Evolutionary conservation across 2,797 vertebrate species (phyloP), one percentile per base, ranked within the genome.

Genomic region (Pygocentrus nattereri): DNA sequence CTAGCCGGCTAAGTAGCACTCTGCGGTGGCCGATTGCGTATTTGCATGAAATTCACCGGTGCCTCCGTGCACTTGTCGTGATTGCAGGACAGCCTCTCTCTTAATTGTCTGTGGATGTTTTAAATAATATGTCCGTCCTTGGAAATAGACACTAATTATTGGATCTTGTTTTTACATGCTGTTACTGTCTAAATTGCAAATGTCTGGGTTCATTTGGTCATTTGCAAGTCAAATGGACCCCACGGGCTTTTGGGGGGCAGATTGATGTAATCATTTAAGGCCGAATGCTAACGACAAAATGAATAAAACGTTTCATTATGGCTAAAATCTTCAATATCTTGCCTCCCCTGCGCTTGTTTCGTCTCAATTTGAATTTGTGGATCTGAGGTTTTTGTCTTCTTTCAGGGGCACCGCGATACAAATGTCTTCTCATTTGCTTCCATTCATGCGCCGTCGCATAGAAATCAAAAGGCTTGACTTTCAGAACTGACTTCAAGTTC

Each of bases 201-300:
- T 92, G 92, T 93, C 89, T 90, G 88, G 88, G 74, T 76, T 84
- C 85, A 87, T 85, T 85, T 84, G 75, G 88, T 88, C 85, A 95
- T 94, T 95, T 95, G 95, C 95, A 95, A 94, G 95, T 96, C 95
- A 95, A 96, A 97, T 97, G 85, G 87, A 82, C 68, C 78, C 80
- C 81, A 76, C 83, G 16, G 91, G 91, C 91, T 89, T 89, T 91
- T 44, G 89, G 90, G 87, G 78, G 93, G 93, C 91, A 90, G 92
- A 92, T 93, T 81, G 91, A 93, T 95, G 89, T 93, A 93, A 94
- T 95, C 91, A 94, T 94, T 95, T 89, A 44, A 91, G 88, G 90
- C 85, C 88, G 77, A 92, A 86, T 87, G 91, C 88, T 91, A 90
- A 93, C 89, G 76, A 73, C 84, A 85, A 84, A 89, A 88, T 90